Evolutionary conservation across 1,140 invertebrate species (phyloP), one percentile per base, ranked within the genome.

Genomic region (Bacillus rossius): DNA sequence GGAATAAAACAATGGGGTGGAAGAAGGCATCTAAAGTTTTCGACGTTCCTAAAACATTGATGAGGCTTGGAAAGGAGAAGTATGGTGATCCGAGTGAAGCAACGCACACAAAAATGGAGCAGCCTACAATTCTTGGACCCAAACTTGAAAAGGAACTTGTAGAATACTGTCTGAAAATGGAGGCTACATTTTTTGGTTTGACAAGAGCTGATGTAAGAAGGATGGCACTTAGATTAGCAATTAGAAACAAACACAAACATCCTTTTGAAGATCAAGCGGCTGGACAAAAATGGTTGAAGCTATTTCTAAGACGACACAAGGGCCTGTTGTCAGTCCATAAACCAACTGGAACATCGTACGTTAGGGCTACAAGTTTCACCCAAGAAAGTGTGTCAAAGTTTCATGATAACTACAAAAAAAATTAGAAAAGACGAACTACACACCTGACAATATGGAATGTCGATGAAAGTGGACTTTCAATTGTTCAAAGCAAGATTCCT

Each of bases 321-420:
- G 52, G 20, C 4, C 3, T 14, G 14, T 22, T 54, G 34, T 54
- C 52, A 16, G 16, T 41, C 23, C 23, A 38, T 23, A 54, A 54
- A 23, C 41, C 22, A 37, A 71, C 64, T 43, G 65, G 64, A 56
- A 67, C 64, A 25, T 70, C 69, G 4, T 45, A 60, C 59, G 65
- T 63, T 34, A 64, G 66, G 55, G 65, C 59, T 25, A 56, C 62
- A 56, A 66, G 64, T 5, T 72, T 73, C 61, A 69, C 63, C 54
- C 57, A 65, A 59, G 61, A 65, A 54, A 66, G 64, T 23, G 66
- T 70, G 49, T 53, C 65, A 1, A 26, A 49, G 19, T 73, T 73
- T 65, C 74, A 69, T 61, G 29, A 34, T 7, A 47, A 69, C 16
- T 66, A 61, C 20, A 38, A 58, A n/a, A 68, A 67, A 41, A 59